Evolutionary conservation across 2,888 invertebrate genomes (phyloP).

Genomic region (Apotomis capreana): DNA sequence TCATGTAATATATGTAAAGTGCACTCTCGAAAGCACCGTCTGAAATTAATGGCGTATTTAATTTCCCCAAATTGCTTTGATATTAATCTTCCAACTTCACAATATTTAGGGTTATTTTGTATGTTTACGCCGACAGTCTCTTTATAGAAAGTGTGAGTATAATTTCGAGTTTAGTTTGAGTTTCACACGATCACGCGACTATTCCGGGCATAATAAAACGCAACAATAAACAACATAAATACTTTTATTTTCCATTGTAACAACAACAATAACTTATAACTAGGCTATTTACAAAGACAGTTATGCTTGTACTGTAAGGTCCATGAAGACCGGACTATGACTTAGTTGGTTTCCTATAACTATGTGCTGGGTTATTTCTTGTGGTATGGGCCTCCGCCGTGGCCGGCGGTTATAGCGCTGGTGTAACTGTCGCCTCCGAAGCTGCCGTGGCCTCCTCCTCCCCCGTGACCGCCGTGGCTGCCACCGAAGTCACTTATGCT

Average conservation of each 20-base stretch:
- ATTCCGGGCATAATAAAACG: constrained; percentile 41
- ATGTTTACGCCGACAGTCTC: background rate
- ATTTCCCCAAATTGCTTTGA: constrained; percentile 22
- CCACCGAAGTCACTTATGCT: constrained; percentile 50
- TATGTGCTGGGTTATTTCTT: constrained; percentile 53
- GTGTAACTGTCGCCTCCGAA: constrained; percentile 73
- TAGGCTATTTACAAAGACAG: constrained; percentile 68
- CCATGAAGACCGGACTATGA: constrained; percentile 64
- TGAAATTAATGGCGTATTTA: constrained; percentile 19
- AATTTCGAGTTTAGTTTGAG: background rate
- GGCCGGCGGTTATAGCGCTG: constrained; percentile 72
- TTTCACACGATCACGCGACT: background rate
- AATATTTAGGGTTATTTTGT: background rate
- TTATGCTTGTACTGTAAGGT: constrained; percentile 59
- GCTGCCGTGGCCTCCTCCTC: constrained; percentile 51
- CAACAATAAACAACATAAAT: constrained; percentile 49
- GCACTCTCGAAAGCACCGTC: constrained; percentile 9
- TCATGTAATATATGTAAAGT: constrained; percentile 36
- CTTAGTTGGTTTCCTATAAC: constrained; percentile 66
- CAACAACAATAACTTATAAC: constrained; percentile 71
- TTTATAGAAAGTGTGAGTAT: background rate
- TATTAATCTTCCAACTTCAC: background rate
- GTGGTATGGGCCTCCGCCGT: constrained; percentile 78
- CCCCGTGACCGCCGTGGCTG: constrained; percentile 51
- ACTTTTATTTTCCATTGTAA: constrained; percentile 58